phyloP scores from a whole-genome alignment of 2,113 vertebrate species.

The Cebus imitator region DNA sequence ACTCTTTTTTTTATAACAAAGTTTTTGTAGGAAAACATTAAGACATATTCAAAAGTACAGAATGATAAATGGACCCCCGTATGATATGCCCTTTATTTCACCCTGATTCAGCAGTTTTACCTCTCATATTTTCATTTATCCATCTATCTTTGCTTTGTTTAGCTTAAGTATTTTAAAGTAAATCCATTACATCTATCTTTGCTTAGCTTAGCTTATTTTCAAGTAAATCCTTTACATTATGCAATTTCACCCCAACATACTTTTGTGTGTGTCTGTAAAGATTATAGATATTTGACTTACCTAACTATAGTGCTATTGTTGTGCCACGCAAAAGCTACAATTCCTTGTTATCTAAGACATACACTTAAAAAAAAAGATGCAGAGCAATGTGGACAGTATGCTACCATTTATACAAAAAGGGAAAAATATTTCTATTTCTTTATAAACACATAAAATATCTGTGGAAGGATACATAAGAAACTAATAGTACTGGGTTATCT shows the following conservation, averaged over 20 bases:
- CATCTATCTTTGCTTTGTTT: background rate
- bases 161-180: background rate
- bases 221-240: background rate
- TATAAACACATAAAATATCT: background rate
- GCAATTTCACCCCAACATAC: background rate
- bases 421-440: constrained; percentile 29
- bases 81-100: background rate
- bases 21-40: background rate
- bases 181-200: background rate
- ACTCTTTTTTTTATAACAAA: background rate
- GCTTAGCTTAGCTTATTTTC: background rate
- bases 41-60: background rate
- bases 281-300: background rate
- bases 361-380: background rate
- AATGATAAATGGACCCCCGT: background rate
- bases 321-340: background rate
- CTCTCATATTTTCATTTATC: background rate
- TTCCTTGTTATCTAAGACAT: background rate
- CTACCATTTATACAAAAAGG: background rate
- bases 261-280: background rate
- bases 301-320: background rate
- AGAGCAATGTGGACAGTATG: background rate
- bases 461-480: constrained; percentile 10
- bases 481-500: background rate
- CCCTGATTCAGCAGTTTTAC: background rate